Evolutionary conservation across 2,113 vertebrate genomes (phyloP).

Genomic region (Ursus arctos): DNA sequence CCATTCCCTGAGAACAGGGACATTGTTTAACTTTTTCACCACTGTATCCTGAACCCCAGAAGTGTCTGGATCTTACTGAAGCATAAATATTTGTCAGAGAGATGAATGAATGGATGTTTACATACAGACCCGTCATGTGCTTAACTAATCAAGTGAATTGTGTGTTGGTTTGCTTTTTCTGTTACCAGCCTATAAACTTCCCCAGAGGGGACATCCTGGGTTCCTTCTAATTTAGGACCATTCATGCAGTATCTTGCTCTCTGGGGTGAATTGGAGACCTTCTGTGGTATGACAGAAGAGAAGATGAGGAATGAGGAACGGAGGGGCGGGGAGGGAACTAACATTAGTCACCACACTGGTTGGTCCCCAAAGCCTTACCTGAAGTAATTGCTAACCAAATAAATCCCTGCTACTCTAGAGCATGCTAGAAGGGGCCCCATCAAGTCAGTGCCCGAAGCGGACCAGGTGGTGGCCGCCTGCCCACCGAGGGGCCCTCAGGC

Average conservation of each 20-base stretch:
- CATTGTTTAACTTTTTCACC: neutral
- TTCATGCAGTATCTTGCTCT: neutral
- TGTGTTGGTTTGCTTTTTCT: neutral
- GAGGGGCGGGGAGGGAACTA: too few species aligned
- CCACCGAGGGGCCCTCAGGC: too few species aligned
- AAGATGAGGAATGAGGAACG: neutral
- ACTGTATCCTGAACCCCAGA: neutral
- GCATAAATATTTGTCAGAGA: neutral
- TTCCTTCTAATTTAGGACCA: neutral
- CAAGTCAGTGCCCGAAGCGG: neutral
- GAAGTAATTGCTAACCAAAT: neutral
- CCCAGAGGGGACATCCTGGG: neutral
- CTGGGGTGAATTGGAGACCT: neutral
- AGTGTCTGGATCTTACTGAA: too few species aligned
- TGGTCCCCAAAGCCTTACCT: neutral
- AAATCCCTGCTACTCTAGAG: too few species aligned
- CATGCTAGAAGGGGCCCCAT: accelerated
- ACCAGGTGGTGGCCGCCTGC: accelerated
- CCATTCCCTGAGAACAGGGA: neutral
- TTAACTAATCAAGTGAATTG: too few species aligned
- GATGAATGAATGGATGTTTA: neutral
- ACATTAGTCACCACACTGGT: neutral
- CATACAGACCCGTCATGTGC: neutral
- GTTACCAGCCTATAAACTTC: neutral
- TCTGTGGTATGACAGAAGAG: neutral